Base-by-base conservation (phyloP, 2,888 invertebrate species). In the Cryptosula pallasiana region DNA sequence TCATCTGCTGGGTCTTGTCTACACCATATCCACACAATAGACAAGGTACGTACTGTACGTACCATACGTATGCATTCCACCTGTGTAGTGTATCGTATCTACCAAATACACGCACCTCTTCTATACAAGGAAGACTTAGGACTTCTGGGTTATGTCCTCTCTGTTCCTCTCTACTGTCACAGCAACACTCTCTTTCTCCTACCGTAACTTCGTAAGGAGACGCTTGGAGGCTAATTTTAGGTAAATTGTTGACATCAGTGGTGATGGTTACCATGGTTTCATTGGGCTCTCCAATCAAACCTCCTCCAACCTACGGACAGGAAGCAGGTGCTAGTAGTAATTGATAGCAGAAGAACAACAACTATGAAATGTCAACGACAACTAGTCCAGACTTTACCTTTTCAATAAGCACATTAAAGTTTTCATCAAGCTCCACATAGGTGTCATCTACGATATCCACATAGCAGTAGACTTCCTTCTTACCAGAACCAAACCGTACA, bases 231-330 rank as follows among this genome's bases (percentile, higher is more conserved):
- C 75, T 74, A 72, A 83, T 83, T 79, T 75, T 81, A 78, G 58
- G 84, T 83, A n/a, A 81, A 78, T 85, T 84, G 34, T 78, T 76
- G 23, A 76, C 74, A 72, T 84, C 84, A 0, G 81, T 77, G 69
- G 78, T 73, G 35, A 84, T 84, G 73, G 78, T 74, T 69, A 84
- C 77, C 35, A 70, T 75, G 1, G 81, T 78, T 34, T 76, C 69
- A 69, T 78, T 78, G 35, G 73, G 73, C 2, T 74, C 71, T 34
- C 81, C 82, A 1, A 82, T 75, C 69, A 76, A 73, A 5, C 84
- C 84, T 69, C 84, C 84, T 77, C 32, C 63, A 13, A 63, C 63
- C 63, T 63, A 27, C 63, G 20, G n/a, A n/a, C n/a, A n/a, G n/a
- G n/a, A n/a, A n/a, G n/a, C n/a, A n/a, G n/a, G n/a, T n/a, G n/a